A percentile compares a stretch with the other conserved stretches of the same genome.
These are phyloP conservation scores for Bagarius yarrelli DNA, from an alignment of 2,113 vertebrate genomes.

Conservation along the genomic window DNA sequence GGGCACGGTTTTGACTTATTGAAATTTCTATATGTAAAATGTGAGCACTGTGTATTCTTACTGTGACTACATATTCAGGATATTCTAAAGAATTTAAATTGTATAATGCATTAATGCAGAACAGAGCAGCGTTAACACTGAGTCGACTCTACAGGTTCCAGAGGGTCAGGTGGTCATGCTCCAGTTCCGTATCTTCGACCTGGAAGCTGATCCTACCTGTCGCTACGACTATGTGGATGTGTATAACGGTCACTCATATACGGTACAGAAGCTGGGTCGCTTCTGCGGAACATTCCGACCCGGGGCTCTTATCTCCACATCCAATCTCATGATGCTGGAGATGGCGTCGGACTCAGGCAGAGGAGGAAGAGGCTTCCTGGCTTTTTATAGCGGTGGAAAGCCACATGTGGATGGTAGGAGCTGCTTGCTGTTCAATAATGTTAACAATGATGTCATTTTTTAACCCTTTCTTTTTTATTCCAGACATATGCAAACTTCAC, in stretches of 20 bases:
- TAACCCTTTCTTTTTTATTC: no score
- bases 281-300: conserved; percentile 90
- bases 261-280: conserved; percentile 79
- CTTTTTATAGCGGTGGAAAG: conserved; percentile 78
- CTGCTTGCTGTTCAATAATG: conserved; percentile 39
- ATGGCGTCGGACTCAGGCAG: conserved; percentile 80
- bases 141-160: conserved; percentile 73
- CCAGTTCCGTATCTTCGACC: conserved; percentile 85
- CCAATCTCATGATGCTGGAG: conserved; percentile 83
- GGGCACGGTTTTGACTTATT: no score
- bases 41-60: neutral
- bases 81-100: neutral
- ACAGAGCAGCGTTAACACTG: neutral
- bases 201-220: conserved; percentile 83
- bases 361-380: conserved; percentile 80
- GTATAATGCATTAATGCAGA: conserved; percentile 7
- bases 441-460: conserved; percentile 40
- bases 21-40: neutral
- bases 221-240: conserved; percentile 85
- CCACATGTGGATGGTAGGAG: conserved; percentile 76
- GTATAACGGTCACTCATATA: conserved; percentile 76
- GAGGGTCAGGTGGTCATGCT: conserved; percentile 83
- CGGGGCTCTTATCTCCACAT: conserved; percentile 80
- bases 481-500: no score
- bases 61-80: neutral